A percentile compares a stretch with the other conserved stretches of the same genome.
phyloP scores from a whole-genome alignment of 2,113 vertebrate species.

The Heteronetta atricapilla region DNA sequence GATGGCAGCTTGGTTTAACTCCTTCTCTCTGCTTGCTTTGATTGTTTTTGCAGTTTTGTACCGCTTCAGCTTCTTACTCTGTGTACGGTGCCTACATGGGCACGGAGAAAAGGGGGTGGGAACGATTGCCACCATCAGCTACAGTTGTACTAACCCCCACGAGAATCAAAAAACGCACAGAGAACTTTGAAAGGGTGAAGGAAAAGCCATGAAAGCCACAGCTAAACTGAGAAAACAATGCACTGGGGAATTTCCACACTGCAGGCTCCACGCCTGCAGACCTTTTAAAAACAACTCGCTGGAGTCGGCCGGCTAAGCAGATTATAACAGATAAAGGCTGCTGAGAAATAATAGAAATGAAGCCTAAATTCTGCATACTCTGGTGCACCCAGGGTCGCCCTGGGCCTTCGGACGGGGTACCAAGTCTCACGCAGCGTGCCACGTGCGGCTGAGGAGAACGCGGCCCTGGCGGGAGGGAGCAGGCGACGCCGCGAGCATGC shows the following conservation, averaged over 20 bases:
- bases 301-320: not conserved
- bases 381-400: not conserved
- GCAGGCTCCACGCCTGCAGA: not conserved
- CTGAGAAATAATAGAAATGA: not conserved
- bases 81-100: not conserved
- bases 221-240: accelerated
- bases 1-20: not conserved
- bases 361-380: not conserved
- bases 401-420: not conserved
- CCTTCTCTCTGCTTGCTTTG: not conserved
- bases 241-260: not conserved
- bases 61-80: not conserved
- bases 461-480: too few species aligned
- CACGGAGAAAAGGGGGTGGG: not conserved
- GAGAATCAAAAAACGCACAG: not conserved
- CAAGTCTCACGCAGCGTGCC: too few species aligned
- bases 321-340: not conserved
- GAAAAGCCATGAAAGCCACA: not conserved
- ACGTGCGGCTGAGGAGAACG: too few species aligned
- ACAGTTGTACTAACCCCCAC: not conserved
- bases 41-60: accelerated
- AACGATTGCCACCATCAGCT: not conserved
- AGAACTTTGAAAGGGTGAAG: not conserved
- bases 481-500: too few species aligned
- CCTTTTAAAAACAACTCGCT: not conserved